A percentile compares a stretch with the other conserved stretches of the same genome.
phyloP scores from a whole-genome alignment of 2,888 invertebrate species.

The Nasonia oneida region DNA sequence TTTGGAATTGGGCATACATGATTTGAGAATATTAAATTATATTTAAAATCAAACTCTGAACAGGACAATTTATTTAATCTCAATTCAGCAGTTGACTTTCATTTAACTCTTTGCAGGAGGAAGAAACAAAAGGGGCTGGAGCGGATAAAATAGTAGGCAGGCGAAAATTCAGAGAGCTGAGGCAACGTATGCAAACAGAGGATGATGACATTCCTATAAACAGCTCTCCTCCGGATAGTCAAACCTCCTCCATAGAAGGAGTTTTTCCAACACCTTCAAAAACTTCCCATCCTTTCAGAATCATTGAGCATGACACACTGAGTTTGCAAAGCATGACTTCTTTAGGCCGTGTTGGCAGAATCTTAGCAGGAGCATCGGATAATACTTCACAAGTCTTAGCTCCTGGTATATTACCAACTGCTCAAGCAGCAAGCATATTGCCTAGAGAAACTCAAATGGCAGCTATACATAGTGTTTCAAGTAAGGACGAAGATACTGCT shows the following conservation, averaged over 20 bases:
- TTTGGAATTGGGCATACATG: not conserved
- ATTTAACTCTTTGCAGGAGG: slow-evolving; percentile 77
- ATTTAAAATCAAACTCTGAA: not conserved
- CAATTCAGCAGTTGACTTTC: not conserved
- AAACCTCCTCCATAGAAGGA: slow-evolving; percentile 89
- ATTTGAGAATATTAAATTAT: not conserved
- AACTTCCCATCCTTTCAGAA: slow-evolving; percentile 88
- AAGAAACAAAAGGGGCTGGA: slow-evolving; percentile 70
- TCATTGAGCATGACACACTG: slow-evolving; percentile 93
- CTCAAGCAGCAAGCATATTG: slow-evolving; percentile 66
- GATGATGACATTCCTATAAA: slow-evolving; percentile 84
- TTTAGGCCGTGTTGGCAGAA: slow-evolving; percentile 89
- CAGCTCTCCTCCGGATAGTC: slow-evolving; percentile 87
- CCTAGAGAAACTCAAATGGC: slow-evolving; percentile 74
- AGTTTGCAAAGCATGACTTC: slow-evolving; percentile 95
- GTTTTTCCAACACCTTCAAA: slow-evolving; percentile 84
- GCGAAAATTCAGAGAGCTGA: slow-evolving; percentile 89
- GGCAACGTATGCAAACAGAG: slow-evolving; percentile 92
- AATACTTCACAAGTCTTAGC: slow-evolving; percentile 71
- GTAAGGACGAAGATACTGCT: slow-evolving; percentile 76
- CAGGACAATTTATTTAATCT: not conserved
- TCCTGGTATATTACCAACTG: slow-evolving; percentile 69
- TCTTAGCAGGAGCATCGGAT: slow-evolving; percentile 84
- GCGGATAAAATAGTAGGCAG: slow-evolving; percentile 79
- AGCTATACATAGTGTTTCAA: slow-evolving; percentile 73